A percentile compares a stretch with the other conserved stretches of the same genome.
phyloP scores from a whole-genome alignment of 2,113 vertebrate species.

The Gila orcuttii region DNA sequence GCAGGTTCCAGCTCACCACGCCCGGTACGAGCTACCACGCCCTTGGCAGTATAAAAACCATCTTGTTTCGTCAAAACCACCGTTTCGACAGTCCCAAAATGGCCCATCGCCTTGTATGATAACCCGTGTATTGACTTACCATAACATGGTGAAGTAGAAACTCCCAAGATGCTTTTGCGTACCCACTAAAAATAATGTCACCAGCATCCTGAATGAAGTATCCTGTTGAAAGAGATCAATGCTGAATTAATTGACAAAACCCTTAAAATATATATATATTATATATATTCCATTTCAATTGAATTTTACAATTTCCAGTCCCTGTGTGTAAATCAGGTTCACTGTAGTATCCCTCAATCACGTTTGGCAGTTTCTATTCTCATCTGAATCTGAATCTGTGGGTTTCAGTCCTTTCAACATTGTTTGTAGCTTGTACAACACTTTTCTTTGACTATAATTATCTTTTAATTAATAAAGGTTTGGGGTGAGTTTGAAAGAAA shows the following conservation, averaged over 20 bases:
- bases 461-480: not conserved
- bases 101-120: not conserved
- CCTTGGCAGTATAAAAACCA: no score
- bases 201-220: slow-evolving; percentile 61
- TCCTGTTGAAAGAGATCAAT: slow-evolving; percentile 42
- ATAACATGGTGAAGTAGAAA: slow-evolving; percentile 59
- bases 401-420: not conserved
- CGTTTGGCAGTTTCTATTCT: not conserved
- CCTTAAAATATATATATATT: no score
- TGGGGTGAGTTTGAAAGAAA: no score
- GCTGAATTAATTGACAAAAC: not conserved
- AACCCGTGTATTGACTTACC: slow-evolving; percentile 40
- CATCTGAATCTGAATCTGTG: no score
- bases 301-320: no score
- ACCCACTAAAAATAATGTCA: slow-evolving; percentile 58
- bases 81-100: no score
- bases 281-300: no score
- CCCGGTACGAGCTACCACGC: no score
- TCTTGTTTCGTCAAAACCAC: no score
- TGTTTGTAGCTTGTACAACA: not conserved
- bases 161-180: slow-evolving; percentile 59
- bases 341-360: no score
- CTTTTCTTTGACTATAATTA: not conserved
- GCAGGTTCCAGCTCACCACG: no score
- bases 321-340: no score